phyloP scores from a whole-genome alignment of 2,113 vertebrate species.

The Fregata magnificens region DNA sequence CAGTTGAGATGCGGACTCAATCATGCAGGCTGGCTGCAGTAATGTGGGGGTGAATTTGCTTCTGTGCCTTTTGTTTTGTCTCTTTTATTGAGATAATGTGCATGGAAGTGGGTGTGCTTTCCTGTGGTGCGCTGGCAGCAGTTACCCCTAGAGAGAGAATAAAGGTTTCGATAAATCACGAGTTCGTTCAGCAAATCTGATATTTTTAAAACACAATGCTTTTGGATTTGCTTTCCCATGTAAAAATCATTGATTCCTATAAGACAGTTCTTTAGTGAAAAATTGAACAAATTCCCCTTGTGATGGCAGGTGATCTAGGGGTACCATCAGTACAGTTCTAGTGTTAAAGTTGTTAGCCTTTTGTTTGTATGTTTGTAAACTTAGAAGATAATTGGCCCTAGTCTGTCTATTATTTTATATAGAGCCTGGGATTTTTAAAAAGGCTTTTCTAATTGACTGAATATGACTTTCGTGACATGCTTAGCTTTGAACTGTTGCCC shows the following conservation, averaged over 20 bases:
- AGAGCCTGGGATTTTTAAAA: not conserved
- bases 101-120: not conserved
- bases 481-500: conserved; percentile 52
- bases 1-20: not conserved
- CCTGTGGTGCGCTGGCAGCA: not conserved
- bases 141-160: not conserved
- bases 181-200: not conserved
- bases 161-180: not conserved
- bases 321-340: not conserved
- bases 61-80: not conserved
- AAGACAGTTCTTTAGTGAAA: not conserved
- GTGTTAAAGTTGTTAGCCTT: not conserved
- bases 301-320: not conserved
- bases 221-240: not conserved
- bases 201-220: not conserved
- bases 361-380: conserved; percentile 4
- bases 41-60: not conserved
- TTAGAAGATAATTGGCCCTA: not conserved
- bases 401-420: not conserved
- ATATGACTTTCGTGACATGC: conserved; percentile 5
- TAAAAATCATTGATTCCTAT: not conserved
- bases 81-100: not conserved
- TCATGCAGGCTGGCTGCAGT: accelerated
- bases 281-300: not conserved
- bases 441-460: not conserved